Percentiles rank a stretch among this genome's conserved stretches.
These are phyloP conservation scores for Prorops nasuta DNA, from an alignment of 1,140 invertebrate species.

Conservation along the genomic window DNA sequence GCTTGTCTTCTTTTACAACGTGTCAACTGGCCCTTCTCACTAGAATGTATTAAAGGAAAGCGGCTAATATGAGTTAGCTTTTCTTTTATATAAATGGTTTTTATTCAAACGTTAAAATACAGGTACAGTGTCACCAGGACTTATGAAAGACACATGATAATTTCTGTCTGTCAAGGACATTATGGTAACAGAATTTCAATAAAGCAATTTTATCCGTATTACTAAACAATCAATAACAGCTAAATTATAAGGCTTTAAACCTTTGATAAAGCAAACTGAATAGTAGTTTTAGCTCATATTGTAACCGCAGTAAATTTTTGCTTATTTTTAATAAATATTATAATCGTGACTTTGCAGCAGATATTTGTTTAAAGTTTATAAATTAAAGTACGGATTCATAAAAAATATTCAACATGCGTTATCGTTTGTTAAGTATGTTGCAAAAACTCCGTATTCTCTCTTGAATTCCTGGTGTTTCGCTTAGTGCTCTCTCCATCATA, in stretches of 20 bases:
- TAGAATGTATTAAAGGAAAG: too few species aligned
- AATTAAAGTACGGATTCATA: too few species aligned
- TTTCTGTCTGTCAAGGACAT: conserved; percentile 1
- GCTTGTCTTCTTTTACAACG: too few species aligned
- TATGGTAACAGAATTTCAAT: not conserved
- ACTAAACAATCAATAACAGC: conserved; percentile 12
- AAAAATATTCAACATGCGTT: too few species aligned
- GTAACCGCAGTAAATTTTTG: too few species aligned
- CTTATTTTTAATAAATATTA: too few species aligned
- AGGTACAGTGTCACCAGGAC: conserved; percentile 22
- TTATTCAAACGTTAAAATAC: conserved; percentile 21
- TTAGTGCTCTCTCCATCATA: conserved; percentile 61
- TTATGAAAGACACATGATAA: conserved; percentile 28
- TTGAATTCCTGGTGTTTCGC: conserved; percentile 37
- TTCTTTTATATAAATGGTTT: too few species aligned
- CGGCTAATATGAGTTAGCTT: too few species aligned
- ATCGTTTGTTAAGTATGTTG: conserved; percentile 55
- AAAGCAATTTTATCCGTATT: not conserved
- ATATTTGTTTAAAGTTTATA: too few species aligned
- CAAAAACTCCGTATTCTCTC: conserved; percentile 43
- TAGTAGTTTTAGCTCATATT: conserved; percentile 31
- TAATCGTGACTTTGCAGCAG: too few species aligned
- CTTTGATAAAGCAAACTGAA: conserved; percentile 33
- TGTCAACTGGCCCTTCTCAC: too few species aligned
- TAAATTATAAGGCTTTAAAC: conserved; percentile 17